Conservation (phyloP, 2,797 vertebrate species). For the Microctenopoma stevenorrisi region DNA sequence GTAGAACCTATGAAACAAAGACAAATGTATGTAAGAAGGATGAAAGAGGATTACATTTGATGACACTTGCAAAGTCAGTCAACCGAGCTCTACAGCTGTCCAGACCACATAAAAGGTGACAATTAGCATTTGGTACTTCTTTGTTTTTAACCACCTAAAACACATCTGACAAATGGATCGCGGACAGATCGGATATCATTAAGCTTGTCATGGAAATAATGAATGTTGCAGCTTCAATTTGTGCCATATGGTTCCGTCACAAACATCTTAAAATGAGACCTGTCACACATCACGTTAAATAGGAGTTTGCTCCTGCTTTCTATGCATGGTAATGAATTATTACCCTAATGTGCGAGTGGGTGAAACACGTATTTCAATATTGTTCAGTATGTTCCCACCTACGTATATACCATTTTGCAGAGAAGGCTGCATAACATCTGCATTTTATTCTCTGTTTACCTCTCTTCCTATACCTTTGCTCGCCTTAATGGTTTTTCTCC, state of each 20-base stretch:
- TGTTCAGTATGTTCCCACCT: slow-evolving; percentile 60
- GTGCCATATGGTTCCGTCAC: slow-evolving; percentile 51
- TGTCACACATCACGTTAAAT: slow-evolving; percentile 63
- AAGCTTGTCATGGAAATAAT: slow-evolving; percentile 66
- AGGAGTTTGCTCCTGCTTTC: slow-evolving; percentile 40
- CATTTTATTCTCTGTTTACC: slow-evolving; percentile 60
- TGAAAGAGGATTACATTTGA: not conserved
- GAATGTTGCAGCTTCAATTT: slow-evolving; percentile 61
- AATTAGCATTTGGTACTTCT: slow-evolving; percentile 32
- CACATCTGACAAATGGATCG: slow-evolving; percentile 60
- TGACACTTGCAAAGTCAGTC: not conserved
- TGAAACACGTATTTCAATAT: slow-evolving; percentile 58
- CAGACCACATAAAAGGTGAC: slow-evolving; percentile 30
- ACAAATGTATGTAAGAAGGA: not conserved
- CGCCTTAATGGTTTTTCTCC: slow-evolving; percentile 67
- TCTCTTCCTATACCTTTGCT: slow-evolving; percentile 53
- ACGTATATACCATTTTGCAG: slow-evolving; percentile 31
- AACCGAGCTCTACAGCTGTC: not conserved
- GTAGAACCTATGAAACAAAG: slow-evolving; percentile 89
- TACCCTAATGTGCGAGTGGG: slow-evolving; percentile 72
- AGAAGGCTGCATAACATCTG: slow-evolving; percentile 50
- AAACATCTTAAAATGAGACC: slow-evolving; percentile 49
- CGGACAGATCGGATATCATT: slow-evolving; percentile 57
- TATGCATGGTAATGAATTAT: slow-evolving; percentile 69
- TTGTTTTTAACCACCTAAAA: slow-evolving; percentile 43